These are phyloP conservation scores for Theristicus caerulescens DNA, from an alignment of 2,113 vertebrate genomes.

Conservation along the genomic window DNA sequence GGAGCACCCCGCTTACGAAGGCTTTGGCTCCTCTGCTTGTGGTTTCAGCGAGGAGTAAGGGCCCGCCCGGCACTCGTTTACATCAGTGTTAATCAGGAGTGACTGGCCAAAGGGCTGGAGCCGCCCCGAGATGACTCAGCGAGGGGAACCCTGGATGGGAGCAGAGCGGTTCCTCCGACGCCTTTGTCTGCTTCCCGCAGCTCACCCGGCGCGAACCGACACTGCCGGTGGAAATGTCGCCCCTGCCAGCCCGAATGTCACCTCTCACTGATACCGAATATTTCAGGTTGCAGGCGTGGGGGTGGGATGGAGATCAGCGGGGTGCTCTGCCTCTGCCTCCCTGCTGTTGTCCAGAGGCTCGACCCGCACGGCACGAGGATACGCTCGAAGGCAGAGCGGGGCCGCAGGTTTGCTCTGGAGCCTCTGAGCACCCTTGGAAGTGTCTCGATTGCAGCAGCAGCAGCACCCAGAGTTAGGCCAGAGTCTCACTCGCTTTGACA, in stretches of 20 bases:
- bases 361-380: not conserved
- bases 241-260: not conserved
- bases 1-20: not conserved
- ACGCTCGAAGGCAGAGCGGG: fast-evolving
- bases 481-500: not conserved
- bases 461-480: not conserved
- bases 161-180: not conserved
- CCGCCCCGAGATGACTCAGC: not conserved
- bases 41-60: not conserved
- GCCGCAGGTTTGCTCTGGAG: fast-evolving
- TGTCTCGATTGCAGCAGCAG: not conserved
- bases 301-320: not conserved
- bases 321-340: not conserved
- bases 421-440: not conserved
- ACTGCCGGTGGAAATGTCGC: not conserved
- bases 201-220: fast-evolving
- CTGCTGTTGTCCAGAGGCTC: not conserved
- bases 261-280: not conserved
- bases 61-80: not conserved
- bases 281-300: not conserved
- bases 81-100: constrained; percentile 48
- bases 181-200: not conserved
- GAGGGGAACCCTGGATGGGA: not conserved
- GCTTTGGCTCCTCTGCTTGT: not conserved
- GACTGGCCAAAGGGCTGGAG: constrained; percentile 32